These are phyloP conservation scores for Heloderma charlesbogerti DNA, from an alignment of 2,113 vertebrate genomes.

Conservation along the genomic window DNA sequence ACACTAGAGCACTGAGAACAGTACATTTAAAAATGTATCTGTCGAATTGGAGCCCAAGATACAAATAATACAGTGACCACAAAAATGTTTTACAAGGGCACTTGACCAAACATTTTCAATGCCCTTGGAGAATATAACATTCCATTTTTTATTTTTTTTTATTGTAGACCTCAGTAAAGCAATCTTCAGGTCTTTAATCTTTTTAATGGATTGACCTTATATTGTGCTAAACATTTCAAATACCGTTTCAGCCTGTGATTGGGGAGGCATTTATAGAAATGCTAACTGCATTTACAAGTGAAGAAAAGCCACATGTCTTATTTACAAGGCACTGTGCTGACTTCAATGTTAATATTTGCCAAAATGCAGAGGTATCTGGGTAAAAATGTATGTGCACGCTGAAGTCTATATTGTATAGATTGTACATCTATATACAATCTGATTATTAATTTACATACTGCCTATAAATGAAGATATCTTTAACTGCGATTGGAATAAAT, in stretches of 20 bases:
- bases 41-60: slow-evolving; percentile 11
- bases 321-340: slow-evolving; percentile 23
- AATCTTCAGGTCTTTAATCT: slow-evolving; percentile 39
- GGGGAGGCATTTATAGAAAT: slow-evolving; percentile 28
- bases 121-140: neutral
- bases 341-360: neutral
- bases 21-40: slow-evolving; percentile 33
- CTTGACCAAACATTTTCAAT: slow-evolving; percentile 30
- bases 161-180: slow-evolving; percentile 39
- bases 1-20: neutral
- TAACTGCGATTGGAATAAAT: neutral
- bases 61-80: slow-evolving; percentile 47
- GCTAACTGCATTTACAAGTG: slow-evolving; percentile 18
- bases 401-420: too few relatives aligned
- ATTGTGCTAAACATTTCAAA: neutral
- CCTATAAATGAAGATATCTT: slow-evolving; percentile 9
- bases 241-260: neutral
- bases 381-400: neutral
- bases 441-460: neutral
- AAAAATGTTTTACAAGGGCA: neutral
- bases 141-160: slow-evolving; percentile 45
- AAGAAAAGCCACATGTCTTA: neutral
- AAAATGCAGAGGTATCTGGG: neutral
- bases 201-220: slow-evolving; percentile 34
- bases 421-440: neutral